Conservation (phyloP, 2,797 vertebrate species). For the Sciurus vulgaris region DNA sequence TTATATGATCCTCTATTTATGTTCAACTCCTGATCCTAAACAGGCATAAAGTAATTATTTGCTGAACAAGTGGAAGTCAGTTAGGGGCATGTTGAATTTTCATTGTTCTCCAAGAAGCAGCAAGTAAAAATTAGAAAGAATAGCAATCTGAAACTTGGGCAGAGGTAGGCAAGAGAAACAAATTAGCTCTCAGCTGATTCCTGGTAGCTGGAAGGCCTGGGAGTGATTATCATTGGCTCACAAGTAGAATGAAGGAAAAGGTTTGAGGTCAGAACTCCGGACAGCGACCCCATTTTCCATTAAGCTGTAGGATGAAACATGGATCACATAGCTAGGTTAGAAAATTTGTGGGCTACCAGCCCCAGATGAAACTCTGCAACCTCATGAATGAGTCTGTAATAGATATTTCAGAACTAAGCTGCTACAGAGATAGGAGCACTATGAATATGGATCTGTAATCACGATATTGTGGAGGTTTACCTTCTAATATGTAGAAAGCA, state of each 20-base stretch:
- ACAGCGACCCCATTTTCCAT: not conserved
- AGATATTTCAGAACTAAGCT: constrained; percentile 46
- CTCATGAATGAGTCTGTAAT: not conserved
- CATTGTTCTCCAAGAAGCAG: constrained; percentile 16
- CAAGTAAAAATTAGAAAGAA: constrained; percentile 16
- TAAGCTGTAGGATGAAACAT: too few relatives aligned
- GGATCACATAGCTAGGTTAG: not conserved
- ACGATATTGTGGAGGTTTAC: constrained; percentile 5
- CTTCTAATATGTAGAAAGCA: not conserved
- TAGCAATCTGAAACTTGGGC: constrained; percentile 5
- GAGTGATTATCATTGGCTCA: not conserved
- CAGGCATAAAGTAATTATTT: constrained; percentile 20
- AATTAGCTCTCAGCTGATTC: not conserved
- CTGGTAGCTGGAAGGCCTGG: not conserved
- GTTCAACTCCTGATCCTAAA: not conserved
- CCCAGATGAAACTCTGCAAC: not conserved
- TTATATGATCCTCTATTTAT: constrained; percentile 4
- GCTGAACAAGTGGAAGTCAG: constrained; percentile 59
- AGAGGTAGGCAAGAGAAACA: not conserved
- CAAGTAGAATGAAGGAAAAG: not conserved
- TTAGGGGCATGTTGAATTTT: constrained; percentile 18
- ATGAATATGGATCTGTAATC: constrained; percentile 40
- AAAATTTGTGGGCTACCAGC: not conserved
- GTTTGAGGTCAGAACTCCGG: constrained; percentile 56
- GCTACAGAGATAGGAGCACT: not conserved